A percentile compares a stretch with the other conserved stretches of the same genome.
phyloP scores from a whole-genome alignment of 2,797 vertebrate genomes.

The Salarias fasciatus region DNA sequence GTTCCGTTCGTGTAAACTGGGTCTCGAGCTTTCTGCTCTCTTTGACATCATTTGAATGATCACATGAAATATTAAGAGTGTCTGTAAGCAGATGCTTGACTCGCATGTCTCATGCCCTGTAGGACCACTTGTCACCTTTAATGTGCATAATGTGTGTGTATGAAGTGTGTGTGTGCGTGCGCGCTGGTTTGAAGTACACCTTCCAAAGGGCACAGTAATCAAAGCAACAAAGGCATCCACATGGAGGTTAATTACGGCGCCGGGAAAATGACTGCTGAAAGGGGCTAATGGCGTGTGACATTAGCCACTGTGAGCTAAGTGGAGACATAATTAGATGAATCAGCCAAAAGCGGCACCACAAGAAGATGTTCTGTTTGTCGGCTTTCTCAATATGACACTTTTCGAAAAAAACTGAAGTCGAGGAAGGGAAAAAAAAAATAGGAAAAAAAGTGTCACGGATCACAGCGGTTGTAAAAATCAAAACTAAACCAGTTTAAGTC shows the following conservation, averaged over 20 bases:
- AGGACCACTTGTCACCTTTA: background rate
- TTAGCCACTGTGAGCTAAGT: slow-evolving; percentile 64
- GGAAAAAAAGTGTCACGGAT: background rate
- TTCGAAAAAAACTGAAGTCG: background rate
- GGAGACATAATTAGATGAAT: slow-evolving; percentile 70
- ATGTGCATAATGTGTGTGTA: slow-evolving; percentile 2
- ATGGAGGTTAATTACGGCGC: slow-evolving; percentile 58
- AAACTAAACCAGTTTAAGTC: too few species aligned
- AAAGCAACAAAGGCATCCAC: slow-evolving; percentile 35
- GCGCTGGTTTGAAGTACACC: slow-evolving; percentile 15
- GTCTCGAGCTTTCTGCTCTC: too few species aligned
- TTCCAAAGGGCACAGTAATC: slow-evolving; percentile 49
- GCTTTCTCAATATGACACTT: slow-evolving; percentile 9
- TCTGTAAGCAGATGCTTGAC: background rate
- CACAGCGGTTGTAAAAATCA: too few species aligned
- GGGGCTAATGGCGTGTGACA: slow-evolving; percentile 65
- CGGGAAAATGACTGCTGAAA: slow-evolving; percentile 46
- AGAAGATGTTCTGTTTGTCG: slow-evolving; percentile 43
- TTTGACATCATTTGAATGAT: slow-evolving; percentile 2
- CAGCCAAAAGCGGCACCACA: slow-evolving; percentile 45
- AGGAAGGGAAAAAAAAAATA: slow-evolving; percentile 15
- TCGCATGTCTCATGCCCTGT: background rate
- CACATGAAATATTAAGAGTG: background rate
- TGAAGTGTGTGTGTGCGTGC: background rate
- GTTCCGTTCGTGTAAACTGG: background rate